Conservation (phyloP, 2,888 invertebrate genomes). For the Cryptus armator region DNA sequence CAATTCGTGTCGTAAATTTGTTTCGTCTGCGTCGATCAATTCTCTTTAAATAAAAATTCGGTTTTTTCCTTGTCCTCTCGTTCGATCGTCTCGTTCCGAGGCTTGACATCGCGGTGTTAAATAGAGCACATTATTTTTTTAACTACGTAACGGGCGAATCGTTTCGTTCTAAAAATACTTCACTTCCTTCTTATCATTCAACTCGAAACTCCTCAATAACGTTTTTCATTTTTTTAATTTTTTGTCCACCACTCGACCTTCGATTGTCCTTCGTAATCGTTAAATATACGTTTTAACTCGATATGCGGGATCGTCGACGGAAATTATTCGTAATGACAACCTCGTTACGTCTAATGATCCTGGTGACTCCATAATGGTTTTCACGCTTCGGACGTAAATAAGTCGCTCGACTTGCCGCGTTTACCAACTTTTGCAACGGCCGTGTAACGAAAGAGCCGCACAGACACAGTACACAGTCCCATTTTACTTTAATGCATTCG, state of each 20-base stretch:
- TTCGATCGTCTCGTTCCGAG: not conserved
- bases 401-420: not conserved
- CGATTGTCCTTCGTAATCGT: not conserved
- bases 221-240: not conserved
- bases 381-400: conserved; percentile 43
- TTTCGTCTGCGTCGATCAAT: not conserved
- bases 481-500: not conserved
- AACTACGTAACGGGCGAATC: not conserved
- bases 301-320: conserved; percentile 42
- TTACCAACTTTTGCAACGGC: not conserved
- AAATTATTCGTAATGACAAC: conserved; percentile 53
- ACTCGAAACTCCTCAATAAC: not conserved
- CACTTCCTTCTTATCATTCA: not conserved
- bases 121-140: not conserved
- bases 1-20: not conserved
- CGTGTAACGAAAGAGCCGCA: not conserved
- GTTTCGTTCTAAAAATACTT: not conserved
- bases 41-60: not conserved
- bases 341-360: conserved; percentile 67
- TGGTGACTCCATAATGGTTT: conserved; percentile 56
- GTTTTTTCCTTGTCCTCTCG: not conserved
- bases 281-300: conserved; percentile 19
- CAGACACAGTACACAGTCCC: not conserved
- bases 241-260: not conserved
- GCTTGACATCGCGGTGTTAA: not conserved